These are phyloP conservation scores for Odontesthes bonariensis DNA, from an alignment of 2,113 vertebrate genomes.

Conservation along the genomic window DNA sequence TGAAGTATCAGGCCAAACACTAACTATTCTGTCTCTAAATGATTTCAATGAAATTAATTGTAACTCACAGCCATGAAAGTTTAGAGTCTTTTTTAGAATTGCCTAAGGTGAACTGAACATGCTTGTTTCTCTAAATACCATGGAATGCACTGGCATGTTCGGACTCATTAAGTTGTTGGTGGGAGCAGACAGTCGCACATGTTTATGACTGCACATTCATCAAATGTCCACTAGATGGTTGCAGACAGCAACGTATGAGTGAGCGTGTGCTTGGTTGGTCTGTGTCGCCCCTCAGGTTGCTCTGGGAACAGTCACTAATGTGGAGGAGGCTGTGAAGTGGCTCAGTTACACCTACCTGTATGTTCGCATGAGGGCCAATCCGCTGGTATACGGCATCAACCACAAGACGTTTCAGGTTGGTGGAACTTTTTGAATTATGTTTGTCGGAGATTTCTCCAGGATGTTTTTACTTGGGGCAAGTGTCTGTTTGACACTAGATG, in stretches of 20 bases:
- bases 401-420: conserved; percentile 94
- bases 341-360: conserved; percentile 98
- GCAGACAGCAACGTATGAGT: conserved; percentile 21
- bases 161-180: too few relatives aligned
- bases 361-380: conserved; percentile 98
- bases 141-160: too few relatives aligned
- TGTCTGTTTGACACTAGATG: too few relatives aligned
- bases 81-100: too few relatives aligned
- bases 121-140: too few relatives aligned
- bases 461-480: too few relatives aligned
- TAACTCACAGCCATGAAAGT: too few relatives aligned
- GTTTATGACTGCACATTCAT: conserved; percentile 5
- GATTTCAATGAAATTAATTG: too few relatives aligned
- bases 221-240: conserved; percentile 65
- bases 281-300: conserved; percentile 83
- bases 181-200: too few relatives aligned
- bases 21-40: too few relatives aligned
- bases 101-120: too few relatives aligned
- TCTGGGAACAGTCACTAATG: conserved; percentile 95
- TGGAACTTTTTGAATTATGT: neutral
- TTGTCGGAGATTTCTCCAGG: neutral
- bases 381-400: conserved; percentile 96
- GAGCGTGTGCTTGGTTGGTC: neutral
- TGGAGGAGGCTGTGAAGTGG: conserved; percentile 99
- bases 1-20: too few relatives aligned